These are phyloP conservation scores for Dryas iulia DNA, from an alignment of 1,140 invertebrate genomes.

Conservation along the genomic window DNA sequence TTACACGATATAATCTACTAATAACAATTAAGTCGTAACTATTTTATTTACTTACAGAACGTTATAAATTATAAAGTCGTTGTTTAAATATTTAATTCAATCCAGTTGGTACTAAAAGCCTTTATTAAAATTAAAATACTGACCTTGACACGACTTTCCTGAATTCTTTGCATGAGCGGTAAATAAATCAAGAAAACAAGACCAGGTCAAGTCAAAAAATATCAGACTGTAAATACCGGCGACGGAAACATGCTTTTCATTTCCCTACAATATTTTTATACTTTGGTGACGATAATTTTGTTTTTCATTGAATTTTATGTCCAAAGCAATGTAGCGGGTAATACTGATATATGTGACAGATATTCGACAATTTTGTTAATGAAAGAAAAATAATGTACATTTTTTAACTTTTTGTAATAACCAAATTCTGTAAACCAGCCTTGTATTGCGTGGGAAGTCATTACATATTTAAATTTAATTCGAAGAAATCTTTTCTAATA, in stretches of 20 bases:
- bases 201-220: slow-evolving; percentile 26
- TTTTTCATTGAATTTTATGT: neutral
- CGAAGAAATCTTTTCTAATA: slow-evolving; percentile 1
- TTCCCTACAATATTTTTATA: slow-evolving; percentile 8
- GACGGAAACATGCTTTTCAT: slow-evolving; percentile 10
- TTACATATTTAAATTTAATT: slow-evolving; percentile 2
- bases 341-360: slow-evolving; percentile 18
- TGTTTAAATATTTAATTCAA: neutral
- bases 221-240: slow-evolving; percentile 4
- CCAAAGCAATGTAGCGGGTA: neutral
- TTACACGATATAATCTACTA: slow-evolving; percentile 11
- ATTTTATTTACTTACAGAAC: neutral
- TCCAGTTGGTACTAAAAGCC: neutral
- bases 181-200: slow-evolving; percentile 32
- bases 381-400: neutral
- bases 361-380: neutral
- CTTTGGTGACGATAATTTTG: neutral
- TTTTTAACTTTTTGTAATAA: neutral
- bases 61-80: neutral
- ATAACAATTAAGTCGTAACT: neutral
- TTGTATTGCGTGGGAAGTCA: slow-evolving; percentile 1
- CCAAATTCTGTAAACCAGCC: neutral
- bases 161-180: slow-evolving; percentile 27
- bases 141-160: slow-evolving; percentile 31
- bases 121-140: slow-evolving; percentile 16